These are phyloP conservation scores for Mormyrops attenuatus DNA, from an alignment of 2,797 vertebrate species.

Conservation along the genomic window DNA sequence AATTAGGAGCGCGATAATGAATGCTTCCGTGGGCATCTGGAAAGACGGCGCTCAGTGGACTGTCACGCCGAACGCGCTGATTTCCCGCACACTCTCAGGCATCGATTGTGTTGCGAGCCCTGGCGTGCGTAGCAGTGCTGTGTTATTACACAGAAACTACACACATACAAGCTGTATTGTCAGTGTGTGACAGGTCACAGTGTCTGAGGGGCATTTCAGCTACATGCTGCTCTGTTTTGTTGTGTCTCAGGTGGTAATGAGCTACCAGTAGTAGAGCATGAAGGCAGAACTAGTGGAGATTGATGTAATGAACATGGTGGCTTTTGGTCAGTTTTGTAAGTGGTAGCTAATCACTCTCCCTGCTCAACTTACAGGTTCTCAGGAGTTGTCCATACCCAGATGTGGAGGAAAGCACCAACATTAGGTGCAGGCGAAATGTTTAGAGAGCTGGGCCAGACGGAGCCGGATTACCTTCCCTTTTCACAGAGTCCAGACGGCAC, in stretches of 20 bases:
- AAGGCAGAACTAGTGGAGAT: not conserved
- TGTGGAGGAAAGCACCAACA: conserved; percentile 3
- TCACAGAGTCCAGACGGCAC: not conserved
- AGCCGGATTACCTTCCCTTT: conserved; percentile 17
- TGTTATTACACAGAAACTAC: not conserved
- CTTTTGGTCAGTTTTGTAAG: not conserved
- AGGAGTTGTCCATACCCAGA: conserved; percentile 14
- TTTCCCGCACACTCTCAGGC: not conserved
- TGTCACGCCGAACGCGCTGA: not conserved
- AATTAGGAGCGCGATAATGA: not conserved
- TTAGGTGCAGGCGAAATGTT: conserved; percentile 7
- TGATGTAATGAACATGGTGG: not conserved
- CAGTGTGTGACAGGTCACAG: not conserved
- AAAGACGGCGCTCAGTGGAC: not conserved
- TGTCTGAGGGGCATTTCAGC: not conserved
- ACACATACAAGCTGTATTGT: not conserved
- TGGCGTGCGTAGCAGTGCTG: not conserved
- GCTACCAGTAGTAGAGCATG: not conserved
- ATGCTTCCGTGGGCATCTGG: not conserved
- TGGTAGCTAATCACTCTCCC: not conserved
- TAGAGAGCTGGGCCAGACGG: not conserved
- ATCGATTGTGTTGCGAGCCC: not conserved
- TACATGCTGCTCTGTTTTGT: not conserved
- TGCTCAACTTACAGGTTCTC: conserved; percentile 11
- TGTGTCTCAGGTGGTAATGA: not conserved